phyloP scores from a whole-genome alignment of 2,888 invertebrate species.

The Eristalis intricaria region DNA sequence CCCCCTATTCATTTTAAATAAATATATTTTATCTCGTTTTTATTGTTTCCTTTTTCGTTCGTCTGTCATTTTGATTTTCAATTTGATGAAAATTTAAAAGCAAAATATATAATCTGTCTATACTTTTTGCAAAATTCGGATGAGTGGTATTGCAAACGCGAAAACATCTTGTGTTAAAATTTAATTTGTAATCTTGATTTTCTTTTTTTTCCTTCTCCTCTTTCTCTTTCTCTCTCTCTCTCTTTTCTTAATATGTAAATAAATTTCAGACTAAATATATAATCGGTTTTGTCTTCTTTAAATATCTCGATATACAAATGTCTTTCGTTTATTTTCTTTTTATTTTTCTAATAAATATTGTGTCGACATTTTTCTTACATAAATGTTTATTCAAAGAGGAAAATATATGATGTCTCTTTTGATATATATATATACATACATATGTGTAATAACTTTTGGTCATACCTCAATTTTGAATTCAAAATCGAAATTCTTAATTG shows the following conservation, averaged over 20 bases:
- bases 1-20: constrained; percentile 53
- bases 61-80: constrained; percentile 18
- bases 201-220: constrained; percentile 7
- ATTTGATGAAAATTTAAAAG: constrained; percentile 9
- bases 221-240: background rate
- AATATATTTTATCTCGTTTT: constrained; percentile 71
- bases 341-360: background rate
- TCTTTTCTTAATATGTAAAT: constrained; percentile 45
- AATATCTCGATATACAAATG: constrained; percentile 59
- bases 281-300: constrained; percentile 51
- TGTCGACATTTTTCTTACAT: constrained; percentile 15
- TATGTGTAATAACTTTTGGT: background rate
- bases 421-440: background rate
- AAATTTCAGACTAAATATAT: constrained; percentile 46
- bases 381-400: constrained; percentile 12
- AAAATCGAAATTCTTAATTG: constrained; percentile 82
- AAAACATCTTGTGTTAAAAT: constrained; percentile 1
- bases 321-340: background rate
- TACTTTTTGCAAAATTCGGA: constrained; percentile 73
- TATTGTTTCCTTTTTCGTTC: constrained; percentile 31
- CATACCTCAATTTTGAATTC: constrained; percentile 49
- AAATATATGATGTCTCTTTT: constrained; percentile 47
- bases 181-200: constrained; percentile 26
- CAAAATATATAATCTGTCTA: constrained; percentile 30
- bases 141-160: constrained; percentile 76